phyloP scores from a whole-genome alignment of 2,888 invertebrate species.

The Dynastes maya region DNA sequence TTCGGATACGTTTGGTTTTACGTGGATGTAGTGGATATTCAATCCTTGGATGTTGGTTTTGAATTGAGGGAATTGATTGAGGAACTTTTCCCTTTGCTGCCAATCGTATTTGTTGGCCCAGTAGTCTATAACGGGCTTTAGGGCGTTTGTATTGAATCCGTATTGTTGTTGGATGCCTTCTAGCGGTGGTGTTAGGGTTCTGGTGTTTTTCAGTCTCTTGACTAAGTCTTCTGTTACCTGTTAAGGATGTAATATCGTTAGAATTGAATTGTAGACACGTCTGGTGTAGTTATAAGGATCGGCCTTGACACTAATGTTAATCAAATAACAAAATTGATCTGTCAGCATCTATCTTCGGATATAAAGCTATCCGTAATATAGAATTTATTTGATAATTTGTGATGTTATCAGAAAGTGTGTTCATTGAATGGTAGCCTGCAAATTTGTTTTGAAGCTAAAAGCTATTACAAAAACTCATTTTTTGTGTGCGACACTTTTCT shows the following conservation, averaged over 20 bases:
- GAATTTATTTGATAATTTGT: too few relatives aligned
- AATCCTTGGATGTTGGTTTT: slow-evolving; percentile 81
- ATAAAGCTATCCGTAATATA: too few relatives aligned
- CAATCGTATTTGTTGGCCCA: slow-evolving; percentile 85
- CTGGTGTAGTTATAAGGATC: too few relatives aligned
- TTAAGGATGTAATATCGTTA: not conserved
- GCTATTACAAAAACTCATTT: too few relatives aligned
- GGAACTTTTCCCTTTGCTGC: slow-evolving; percentile 74
- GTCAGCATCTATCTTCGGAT: too few relatives aligned
- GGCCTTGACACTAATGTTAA: too few relatives aligned
- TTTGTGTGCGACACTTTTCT: too few relatives aligned
- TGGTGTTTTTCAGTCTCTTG: slow-evolving; percentile 72
- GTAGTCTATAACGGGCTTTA: slow-evolving; percentile 79
- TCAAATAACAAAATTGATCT: too few relatives aligned
- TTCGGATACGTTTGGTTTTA: slow-evolving; percentile 71
- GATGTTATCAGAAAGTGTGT: too few relatives aligned
- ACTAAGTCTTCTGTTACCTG: slow-evolving; percentile 73
- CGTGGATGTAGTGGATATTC: slow-evolving; percentile 74
- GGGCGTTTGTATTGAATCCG: slow-evolving; percentile 83
- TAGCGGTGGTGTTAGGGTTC: slow-evolving; percentile 71
- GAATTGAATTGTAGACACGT: too few relatives aligned
- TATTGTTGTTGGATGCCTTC: slow-evolving; percentile 83
- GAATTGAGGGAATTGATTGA: slow-evolving; percentile 81
- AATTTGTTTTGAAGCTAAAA: too few relatives aligned
- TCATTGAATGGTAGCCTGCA: too few relatives aligned